Base-by-base conservation (phyloP, 2,888 invertebrate genomes). In the Vandiemenella viatica region DNA sequence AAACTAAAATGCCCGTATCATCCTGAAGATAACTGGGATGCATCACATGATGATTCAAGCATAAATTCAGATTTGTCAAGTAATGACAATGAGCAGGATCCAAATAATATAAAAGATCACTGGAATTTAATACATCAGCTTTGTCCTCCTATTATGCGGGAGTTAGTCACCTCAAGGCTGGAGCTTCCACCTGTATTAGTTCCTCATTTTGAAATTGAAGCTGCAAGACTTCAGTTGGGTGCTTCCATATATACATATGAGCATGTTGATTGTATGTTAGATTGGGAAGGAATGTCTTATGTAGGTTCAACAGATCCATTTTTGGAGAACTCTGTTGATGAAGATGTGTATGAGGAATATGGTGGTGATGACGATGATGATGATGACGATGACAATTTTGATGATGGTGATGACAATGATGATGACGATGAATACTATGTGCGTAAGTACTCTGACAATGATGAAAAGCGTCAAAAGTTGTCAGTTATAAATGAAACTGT, bases 171-270 rank as follows among this genome's bases (percentile, higher is more conserved):
- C 16, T 21, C 40, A 21, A 16, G 22, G 7, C 22, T 55, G 15
- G 22, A 51, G 6, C 51, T 55, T 5, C 55, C 55, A 5, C 42
- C 45, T 5, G 21, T 48, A 7, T 50, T 55, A n/a, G 26, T 43
- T 22, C 46, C 48, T 8, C 50, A 46, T 20, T 55, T 55, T 50
- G 45, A 50, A 8, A 47, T 53, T 37, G 55, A 55, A 45, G 50
- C 52, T 17, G 49, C 50, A 5, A 50, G 54, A 20, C 44, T 53
- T 22, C 53, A 55, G 22, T 22, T 53, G 8, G 53, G 51, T 21
- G 46, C 49, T 13, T 20, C 44, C 4, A 8, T 43, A 8, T 38
- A 47, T 16, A 32, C 38, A 7, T 44, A 47, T 17, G 45, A 49
- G 22, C 51, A 49, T 45, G 32, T 52, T 3, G 53, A 52, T 40